phyloP scores from a whole-genome alignment of 2,888 invertebrate genomes.

The Odontothrips loti region DNA sequence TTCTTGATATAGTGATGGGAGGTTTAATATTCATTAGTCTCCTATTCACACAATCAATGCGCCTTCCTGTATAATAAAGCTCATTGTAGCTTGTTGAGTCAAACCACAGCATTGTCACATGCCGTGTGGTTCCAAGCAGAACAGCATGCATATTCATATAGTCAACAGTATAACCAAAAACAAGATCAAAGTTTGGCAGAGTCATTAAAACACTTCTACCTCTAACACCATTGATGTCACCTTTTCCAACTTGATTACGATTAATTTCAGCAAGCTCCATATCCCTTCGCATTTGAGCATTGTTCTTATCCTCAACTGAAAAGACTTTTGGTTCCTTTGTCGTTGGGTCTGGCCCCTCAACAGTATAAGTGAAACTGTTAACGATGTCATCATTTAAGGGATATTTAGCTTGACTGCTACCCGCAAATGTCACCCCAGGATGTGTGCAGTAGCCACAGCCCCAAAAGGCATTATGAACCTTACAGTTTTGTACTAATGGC shows the following conservation, averaged over 20 bases:
- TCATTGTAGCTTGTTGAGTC: not conserved
- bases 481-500: not conserved
- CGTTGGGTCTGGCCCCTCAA: no score
- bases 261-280: not conserved
- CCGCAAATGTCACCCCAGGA: not conserved
- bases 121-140: not conserved
- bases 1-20: not conserved
- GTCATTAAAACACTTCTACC: not conserved
- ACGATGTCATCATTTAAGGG: not conserved
- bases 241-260: not conserved
- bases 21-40: not conserved
- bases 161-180: not conserved
- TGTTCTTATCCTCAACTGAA: no score
- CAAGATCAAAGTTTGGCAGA: not conserved
- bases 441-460: not conserved
- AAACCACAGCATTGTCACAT: not conserved
- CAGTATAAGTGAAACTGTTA: no score
- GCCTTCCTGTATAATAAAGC: not conserved
- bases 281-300: not conserved
- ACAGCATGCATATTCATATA: not conserved
- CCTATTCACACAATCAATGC: not conserved
- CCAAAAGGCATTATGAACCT: not conserved
- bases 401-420: not conserved
- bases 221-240: not conserved
- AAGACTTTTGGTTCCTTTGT: no score